A percentile compares a stretch with the other conserved stretches of the same genome.
Conservation (phyloP, 2,888 invertebrate genomes). For the Cryptocephalus moraei region DNA sequence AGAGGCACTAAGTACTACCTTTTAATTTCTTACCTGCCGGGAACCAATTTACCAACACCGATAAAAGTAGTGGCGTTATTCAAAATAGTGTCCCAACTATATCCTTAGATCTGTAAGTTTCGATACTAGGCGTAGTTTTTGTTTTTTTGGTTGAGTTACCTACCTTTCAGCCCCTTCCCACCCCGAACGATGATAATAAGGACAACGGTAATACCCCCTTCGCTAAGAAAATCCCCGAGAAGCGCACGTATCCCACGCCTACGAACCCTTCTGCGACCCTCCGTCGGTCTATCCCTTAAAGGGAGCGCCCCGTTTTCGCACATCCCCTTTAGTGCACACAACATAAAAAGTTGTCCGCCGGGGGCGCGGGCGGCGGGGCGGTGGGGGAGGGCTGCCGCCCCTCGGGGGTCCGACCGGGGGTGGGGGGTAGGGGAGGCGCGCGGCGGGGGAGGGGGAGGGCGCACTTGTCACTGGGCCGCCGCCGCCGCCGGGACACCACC, state of each 20-base stretch:
- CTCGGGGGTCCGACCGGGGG: constrained; percentile 17
- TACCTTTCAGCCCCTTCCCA: neutral
- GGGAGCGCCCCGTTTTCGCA: constrained; percentile 5
- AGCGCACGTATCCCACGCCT: neutral
- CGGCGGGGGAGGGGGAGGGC: constrained; percentile 19
- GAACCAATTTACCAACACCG: too few relatives aligned
- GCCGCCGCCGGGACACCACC: constrained; percentile 2
- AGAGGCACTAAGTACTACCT: too few relatives aligned
- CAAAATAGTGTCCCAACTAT: too few relatives aligned
- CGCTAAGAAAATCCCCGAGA: too few relatives aligned
- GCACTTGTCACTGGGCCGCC: constrained; percentile 33
- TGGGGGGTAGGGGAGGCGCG: constrained; percentile 16
- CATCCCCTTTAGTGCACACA: constrained; percentile 37
- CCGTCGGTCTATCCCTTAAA: constrained; percentile 18
- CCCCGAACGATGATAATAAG: too few relatives aligned
- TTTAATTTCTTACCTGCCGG: too few relatives aligned
- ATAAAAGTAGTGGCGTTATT: too few relatives aligned
- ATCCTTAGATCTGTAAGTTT: too few relatives aligned
- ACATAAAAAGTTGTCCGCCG: constrained; percentile 39
- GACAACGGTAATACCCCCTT: too few relatives aligned
- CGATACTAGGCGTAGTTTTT: too few relatives aligned
- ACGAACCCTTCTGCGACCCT: neutral
- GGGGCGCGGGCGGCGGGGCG: constrained; percentile 28
- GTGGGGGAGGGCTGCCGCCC: constrained; percentile 24
- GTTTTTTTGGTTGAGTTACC: neutral